Evolutionary conservation across 2,113 vertebrate species (phyloP).

Genomic region (Larimichthys crocea): DNA sequence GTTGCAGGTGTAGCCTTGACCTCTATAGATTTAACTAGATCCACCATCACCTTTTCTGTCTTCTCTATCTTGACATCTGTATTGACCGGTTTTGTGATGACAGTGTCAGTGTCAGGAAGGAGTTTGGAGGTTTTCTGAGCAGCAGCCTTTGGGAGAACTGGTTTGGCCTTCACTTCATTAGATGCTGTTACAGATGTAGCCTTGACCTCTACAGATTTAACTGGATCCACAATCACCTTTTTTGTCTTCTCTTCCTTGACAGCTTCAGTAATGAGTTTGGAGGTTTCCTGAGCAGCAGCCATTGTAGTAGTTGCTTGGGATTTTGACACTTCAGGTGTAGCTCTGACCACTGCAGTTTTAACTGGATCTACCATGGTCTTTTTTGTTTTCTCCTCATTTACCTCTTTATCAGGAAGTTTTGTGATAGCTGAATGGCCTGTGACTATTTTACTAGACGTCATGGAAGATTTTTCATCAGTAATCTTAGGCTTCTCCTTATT

Average conservation of each 20-base stretch:
- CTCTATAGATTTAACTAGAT: slow-evolving; percentile 13
- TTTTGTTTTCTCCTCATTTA: slow-evolving; percentile 34
- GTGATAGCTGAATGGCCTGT: not conserved
- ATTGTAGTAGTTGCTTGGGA: no score
- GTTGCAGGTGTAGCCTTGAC: slow-evolving; percentile 12
- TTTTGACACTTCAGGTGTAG: not conserved
- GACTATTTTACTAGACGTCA: slow-evolving; percentile 35
- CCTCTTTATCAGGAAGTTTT: not conserved
- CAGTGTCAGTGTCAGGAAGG: not conserved
- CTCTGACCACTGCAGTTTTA: slow-evolving; percentile 8
- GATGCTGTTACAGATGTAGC: not conserved
- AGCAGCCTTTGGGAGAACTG: not conserved
- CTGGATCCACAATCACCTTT: slow-evolving; percentile 17
- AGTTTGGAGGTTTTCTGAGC: slow-evolving; percentile 18
- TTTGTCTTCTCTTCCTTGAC: not conserved
- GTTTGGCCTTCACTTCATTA: slow-evolving; percentile 14
- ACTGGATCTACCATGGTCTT: slow-evolving; percentile 21
- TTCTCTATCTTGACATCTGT: slow-evolving; percentile 20
- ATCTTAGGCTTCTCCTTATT: slow-evolving; percentile 58
- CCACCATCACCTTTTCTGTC: not conserved
- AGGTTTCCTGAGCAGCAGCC: no score
- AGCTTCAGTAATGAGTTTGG: no score
- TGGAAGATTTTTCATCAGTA: slow-evolving; percentile 25
- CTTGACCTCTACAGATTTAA: slow-evolving; percentile 17
- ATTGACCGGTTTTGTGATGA: slow-evolving; percentile 14